Conservation (phyloP, 2,113 vertebrate genomes). For the Crotophaga sulcirostris region DNA sequence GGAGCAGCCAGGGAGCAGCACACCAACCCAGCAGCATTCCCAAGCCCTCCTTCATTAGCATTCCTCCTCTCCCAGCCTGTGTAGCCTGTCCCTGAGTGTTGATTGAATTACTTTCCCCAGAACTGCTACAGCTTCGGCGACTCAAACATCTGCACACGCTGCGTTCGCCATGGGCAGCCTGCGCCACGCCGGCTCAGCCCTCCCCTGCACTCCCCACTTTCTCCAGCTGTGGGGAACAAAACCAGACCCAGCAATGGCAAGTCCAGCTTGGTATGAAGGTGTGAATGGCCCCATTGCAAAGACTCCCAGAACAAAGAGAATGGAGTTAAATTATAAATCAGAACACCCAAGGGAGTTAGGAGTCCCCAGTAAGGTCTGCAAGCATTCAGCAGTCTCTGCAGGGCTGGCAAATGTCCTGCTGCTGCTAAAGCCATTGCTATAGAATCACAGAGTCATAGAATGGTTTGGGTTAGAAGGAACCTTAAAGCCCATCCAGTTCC, state of each 20-base stretch:
- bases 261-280: not conserved
- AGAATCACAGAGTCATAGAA: no score
- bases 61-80: conserved; percentile 25
- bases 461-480: no score
- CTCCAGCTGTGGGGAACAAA: not conserved
- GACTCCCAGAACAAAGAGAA: rapidly evolving
- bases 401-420: not conserved
- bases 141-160: conserved; percentile 41
- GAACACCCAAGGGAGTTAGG: not conserved
- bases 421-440: not conserved
- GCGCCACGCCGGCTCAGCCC: not conserved
- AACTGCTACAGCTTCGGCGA: not conserved
- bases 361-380: not conserved
- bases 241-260: not conserved
- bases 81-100: not conserved
- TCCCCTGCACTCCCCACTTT: not conserved
- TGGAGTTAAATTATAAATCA: not conserved
- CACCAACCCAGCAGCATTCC: not conserved
- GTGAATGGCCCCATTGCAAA: not conserved
- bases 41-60: not conserved
- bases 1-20: not conserved
- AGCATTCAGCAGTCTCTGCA: not conserved
- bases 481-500: no score
- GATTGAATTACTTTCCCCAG: conserved; percentile 37
- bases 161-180: not conserved